Evolutionary conservation across 2,888 invertebrate genomes (phyloP).

Genomic region (Zelleria hepariella): DNA sequence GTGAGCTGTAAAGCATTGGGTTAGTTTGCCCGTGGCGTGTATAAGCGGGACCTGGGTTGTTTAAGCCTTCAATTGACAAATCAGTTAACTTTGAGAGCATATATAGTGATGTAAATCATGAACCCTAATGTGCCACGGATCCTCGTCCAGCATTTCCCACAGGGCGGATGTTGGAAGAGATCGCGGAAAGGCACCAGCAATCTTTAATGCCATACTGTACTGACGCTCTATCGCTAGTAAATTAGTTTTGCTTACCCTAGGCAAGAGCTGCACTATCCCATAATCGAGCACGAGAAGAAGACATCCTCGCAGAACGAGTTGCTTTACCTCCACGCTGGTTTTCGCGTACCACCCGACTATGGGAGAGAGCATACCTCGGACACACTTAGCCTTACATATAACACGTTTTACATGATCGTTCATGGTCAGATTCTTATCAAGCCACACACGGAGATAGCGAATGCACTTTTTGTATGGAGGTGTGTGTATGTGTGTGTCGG

Average conservation of each 20-base stretch:
- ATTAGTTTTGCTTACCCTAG: slow-evolving; percentile 12
- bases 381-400: slow-evolving; percentile 4
- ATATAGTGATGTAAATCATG: neutral
- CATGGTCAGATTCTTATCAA: slow-evolving; percentile 13
- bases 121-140: slow-evolving; percentile 12
- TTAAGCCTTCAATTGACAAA: neutral
- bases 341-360: slow-evolving; percentile 13
- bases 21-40: neutral
- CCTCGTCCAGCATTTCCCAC: slow-evolving; percentile 12
- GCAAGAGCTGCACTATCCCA: slow-evolving; percentile 12
- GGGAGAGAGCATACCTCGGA: slow-evolving; percentile 8
- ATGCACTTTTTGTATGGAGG: slow-evolving; percentile 4
- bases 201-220: slow-evolving; percentile 8
- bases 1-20: neutral
- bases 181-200: neutral
- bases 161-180: neutral
- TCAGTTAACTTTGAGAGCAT: neutral
- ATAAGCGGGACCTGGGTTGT: neutral
- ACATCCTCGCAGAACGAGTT: slow-evolving; percentile 11
- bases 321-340: slow-evolving; percentile 10
- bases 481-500: too few species aligned
- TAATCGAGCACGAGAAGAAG: slow-evolving; percentile 13
- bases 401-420: slow-evolving; percentile 10
- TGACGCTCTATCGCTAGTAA: slow-evolving; percentile 10
- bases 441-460: slow-evolving; percentile 11